phyloP scores from a whole-genome alignment of 2,113 vertebrate species.

The Zapus hudsonius region DNA sequence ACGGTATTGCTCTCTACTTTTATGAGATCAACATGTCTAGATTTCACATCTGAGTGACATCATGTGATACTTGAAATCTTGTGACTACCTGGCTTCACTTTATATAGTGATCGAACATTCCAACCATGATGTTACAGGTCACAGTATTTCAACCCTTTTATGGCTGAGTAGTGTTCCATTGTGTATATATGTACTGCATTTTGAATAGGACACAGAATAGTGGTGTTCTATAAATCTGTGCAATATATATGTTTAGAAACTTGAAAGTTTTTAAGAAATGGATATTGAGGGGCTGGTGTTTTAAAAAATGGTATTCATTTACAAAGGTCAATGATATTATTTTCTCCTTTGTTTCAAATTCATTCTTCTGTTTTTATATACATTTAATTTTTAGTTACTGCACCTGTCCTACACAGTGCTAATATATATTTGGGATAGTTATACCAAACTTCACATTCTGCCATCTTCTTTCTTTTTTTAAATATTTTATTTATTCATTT shows the following conservation, averaged over 20 bases:
- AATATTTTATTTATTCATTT: no score
- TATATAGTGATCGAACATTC: background rate
- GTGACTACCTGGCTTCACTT: background rate
- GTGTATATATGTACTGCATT: no score
- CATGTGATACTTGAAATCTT: no score
- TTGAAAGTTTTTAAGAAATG: background rate
- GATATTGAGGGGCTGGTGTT: background rate
- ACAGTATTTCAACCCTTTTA: background rate
- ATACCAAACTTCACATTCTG: background rate
- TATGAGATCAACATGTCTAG: background rate
- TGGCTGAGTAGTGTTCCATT: background rate
- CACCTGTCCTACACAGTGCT: background rate
- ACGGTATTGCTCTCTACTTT: background rate
- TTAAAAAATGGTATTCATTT: background rate
- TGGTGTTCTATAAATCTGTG: background rate
- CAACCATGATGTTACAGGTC: background rate
- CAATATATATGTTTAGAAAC: background rate
- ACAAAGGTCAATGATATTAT: background rate
- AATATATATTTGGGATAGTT: background rate
- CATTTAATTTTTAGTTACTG: background rate
- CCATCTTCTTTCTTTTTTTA: conserved; percentile 45
- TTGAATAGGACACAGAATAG: background rate
- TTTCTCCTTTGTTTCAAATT: conserved; percentile 37
- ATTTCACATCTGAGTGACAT: background rate
- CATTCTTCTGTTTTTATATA: background rate